Evolutionary conservation across 2,113 vertebrate genomes (phyloP), one percentile per base, ranked within the genome.

Genomic region (Sinocyclocheilus grahami): DNA sequence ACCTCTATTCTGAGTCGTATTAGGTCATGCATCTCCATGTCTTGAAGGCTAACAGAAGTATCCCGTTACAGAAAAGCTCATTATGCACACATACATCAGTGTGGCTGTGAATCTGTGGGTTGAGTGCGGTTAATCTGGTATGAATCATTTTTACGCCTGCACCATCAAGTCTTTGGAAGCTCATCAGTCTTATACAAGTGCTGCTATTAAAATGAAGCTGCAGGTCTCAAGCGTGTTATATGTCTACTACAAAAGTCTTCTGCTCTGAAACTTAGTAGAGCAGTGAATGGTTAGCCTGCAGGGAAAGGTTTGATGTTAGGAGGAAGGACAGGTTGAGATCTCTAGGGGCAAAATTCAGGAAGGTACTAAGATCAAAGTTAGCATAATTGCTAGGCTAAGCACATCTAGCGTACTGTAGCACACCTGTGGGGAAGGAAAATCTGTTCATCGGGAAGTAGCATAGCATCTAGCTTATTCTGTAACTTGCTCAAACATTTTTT

Each of bases 311-410:
- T 71, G 67, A 71, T 71, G 67, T 71, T 20, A 33, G 67, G 30
- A 71, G 30, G 30, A 71, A 71, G 67, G 67, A 71, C 30, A 71
- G 67, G 16, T 33, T 37, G 62, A 3, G 12, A 48, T 87, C 37
- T 78, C 60, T 82, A 39, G 60, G 60, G 77, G 62, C n/a, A 46
- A 27, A 67, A 46, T 20, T 11, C 3, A 30, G 30, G 5, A 39
- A 58, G 78, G 39, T 82, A 80, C 71, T 76, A 58, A 82, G 78
- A 87, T 60, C 48, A 46, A 27, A 78, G 55, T 12, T 13, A 48
- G 53, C 78, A 11, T 51, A 74, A 79, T 37, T 79, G 82, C 65
- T 74, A 72, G 46, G 7, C 18, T 46, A 78, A 78, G 65, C 65
- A 87, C 22, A 46, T 79, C 30, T 69, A 62, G 5, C 30, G 30